Evolutionary conservation across 2,888 invertebrate genomes (phyloP).

Genomic region (Limnephilus auricula): DNA sequence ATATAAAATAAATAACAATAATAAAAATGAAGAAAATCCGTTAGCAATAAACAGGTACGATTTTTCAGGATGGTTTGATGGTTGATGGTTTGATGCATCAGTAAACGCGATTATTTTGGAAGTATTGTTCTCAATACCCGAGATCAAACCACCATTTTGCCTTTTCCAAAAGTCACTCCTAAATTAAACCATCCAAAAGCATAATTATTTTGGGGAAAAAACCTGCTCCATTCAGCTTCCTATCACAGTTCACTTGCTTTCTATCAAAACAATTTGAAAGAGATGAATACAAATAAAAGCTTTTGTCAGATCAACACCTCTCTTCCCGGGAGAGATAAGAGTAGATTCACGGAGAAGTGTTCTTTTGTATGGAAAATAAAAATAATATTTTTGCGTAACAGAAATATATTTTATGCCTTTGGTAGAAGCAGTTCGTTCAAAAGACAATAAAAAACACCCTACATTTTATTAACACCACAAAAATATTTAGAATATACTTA

Average conservation of each 20-base stretch:
- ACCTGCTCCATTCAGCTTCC: conserved; percentile 6
- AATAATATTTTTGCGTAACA: neutral
- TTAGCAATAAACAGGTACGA: too few species aligned
- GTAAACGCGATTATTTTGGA: neutral
- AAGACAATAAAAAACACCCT: neutral
- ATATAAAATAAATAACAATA: too few species aligned
- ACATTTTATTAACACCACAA: neutral
- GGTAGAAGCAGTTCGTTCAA: neutral
- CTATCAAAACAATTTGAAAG: conserved; percentile 39
- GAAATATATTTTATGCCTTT: neutral
- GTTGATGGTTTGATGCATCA: neutral
- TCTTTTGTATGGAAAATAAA: conserved; percentile 9
- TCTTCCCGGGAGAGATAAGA: neutral
- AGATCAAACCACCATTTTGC: neutral
- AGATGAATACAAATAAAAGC: conserved; percentile 38
- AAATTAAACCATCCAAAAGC: neutral
- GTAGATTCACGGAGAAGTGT: conserved; percentile 7
- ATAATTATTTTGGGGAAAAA: conserved; percentile 11
- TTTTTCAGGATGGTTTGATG: neutral
- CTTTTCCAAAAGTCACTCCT: neutral
- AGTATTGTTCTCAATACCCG: neutral
- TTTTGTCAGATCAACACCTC: conserved; percentile 38
- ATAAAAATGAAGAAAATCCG: too few species aligned
- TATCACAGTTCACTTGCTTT: conserved; percentile 29
- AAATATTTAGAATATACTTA: neutral